Evolutionary conservation across 2,797 vertebrate species (phyloP).

Genomic region (Enteromius radiatus): DNA sequence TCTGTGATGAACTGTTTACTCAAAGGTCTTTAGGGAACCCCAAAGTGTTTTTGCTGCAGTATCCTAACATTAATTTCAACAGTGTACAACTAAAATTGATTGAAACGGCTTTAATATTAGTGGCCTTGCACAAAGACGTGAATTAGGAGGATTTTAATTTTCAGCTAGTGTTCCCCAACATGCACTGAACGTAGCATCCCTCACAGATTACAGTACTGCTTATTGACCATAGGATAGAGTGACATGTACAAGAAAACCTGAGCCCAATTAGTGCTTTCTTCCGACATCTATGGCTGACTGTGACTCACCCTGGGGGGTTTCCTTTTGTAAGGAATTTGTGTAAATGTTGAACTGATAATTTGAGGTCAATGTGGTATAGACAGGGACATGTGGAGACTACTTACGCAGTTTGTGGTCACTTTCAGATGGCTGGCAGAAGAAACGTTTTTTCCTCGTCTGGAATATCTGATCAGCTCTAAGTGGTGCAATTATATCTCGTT

Average conservation of each 20-base stretch:
- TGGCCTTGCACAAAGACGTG: background rate
- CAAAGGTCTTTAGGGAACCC: background rate
- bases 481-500: slow-evolving; percentile 51
- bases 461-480: slow-evolving; percentile 48
- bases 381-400: slow-evolving; percentile 54
- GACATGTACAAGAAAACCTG: background rate
- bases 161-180: background rate
- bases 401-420: slow-evolving; percentile 61
- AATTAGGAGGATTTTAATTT: background rate
- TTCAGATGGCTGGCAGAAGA: slow-evolving; percentile 47
- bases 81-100: background rate
- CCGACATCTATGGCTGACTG: background rate
- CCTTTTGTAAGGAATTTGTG: slow-evolving; percentile 52
- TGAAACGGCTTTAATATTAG: background rate
- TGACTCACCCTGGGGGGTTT: background rate
- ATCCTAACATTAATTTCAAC: background rate
- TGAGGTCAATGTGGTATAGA: slow-evolving; percentile 58
- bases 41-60: background rate
- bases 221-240: background rate
- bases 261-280: slow-evolving; percentile 11
- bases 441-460: slow-evolving; percentile 35
- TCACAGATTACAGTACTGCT: background rate
- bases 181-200: background rate
- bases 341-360: slow-evolving; percentile 59
- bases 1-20: background rate